Evolutionary conservation across 1,140 invertebrate genomes (phyloP).

Genomic region (Teleogryllus occipitalis): DNA sequence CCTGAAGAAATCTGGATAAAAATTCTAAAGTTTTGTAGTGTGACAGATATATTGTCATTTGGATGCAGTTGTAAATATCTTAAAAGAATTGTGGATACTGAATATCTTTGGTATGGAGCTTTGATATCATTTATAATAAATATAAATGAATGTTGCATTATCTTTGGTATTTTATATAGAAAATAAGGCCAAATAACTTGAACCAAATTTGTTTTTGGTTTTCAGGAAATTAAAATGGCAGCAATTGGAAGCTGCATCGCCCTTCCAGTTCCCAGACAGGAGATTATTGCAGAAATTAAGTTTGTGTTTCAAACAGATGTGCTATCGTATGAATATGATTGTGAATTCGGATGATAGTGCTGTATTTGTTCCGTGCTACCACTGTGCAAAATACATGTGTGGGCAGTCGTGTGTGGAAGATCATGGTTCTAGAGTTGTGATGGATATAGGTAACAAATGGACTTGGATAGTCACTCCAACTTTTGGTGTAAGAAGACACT

Average conservation of each 20-base stretch:
- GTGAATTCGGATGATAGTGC: slow-evolving; percentile 35
- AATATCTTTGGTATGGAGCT: slow-evolving; percentile 40
- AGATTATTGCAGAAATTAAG: slow-evolving; percentile 37
- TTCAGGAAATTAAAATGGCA: slow-evolving; percentile 33
- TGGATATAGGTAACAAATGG: slow-evolving; percentile 44
- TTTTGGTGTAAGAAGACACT: slow-evolving; percentile 37
- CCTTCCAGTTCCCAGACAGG: slow-evolving; percentile 39
- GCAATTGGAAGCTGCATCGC: slow-evolving; percentile 37
- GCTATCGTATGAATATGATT: slow-evolving; percentile 39
- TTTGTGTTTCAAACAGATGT: slow-evolving; percentile 40
- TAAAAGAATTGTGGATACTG: slow-evolving; percentile 38
- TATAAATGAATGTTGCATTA: background rate
- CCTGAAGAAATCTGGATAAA: slow-evolving; percentile 43
- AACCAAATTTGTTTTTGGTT: slow-evolving; percentile 8
- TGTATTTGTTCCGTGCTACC: slow-evolving; percentile 38
- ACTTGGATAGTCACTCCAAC: slow-evolving; percentile 41
- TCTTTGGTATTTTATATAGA: slow-evolving; percentile 9
- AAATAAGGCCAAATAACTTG: background rate
- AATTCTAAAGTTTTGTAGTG: slow-evolving; percentile 40
- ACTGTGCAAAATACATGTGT: slow-evolving; percentile 41
- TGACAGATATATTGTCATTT: slow-evolving; percentile 42
- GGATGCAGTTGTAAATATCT: slow-evolving; percentile 41
- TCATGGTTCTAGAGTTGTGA: slow-evolving; percentile 38
- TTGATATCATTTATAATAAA: slow-evolving; percentile 14
- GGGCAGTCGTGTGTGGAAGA: slow-evolving; percentile 39